Evolutionary conservation across 2,797 vertebrate genomes (phyloP), one percentile per base, ranked within the genome.

Genomic region (Clarias pachynema): DNA sequence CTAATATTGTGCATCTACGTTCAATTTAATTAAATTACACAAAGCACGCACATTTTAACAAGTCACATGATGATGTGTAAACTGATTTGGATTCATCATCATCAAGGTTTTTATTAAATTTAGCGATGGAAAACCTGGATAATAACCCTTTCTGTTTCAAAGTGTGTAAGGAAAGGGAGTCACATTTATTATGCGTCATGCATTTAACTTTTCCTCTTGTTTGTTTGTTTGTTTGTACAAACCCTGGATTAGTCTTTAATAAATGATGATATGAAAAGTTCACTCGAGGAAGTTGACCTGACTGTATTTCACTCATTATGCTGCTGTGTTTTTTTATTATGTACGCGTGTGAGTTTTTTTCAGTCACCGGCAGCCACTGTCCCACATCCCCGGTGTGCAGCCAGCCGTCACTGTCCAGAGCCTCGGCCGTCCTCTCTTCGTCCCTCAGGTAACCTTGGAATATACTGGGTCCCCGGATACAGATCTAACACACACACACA

Each of bases 351-450:
- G 57, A 20, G 16, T 62, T 26, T 31, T 8, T 34, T 22, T 34
- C 26, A 2, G 92, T 93, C 90, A 96, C 95, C 22, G 93, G 93
- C 77, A 96, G 94, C 95, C 95, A 95, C 89, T 95, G 94, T 84
- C 95, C 95, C 78, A 96, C 95, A 0, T 96, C 95, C 2, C 95
- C 95, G 0, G 92, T 95, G 91, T 96, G 95, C 79, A 96, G 93
- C 95, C 95, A 96, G 83, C 95, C 95, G 0, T 95, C 93, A 0
- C 89, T 60, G 89, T 95, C 94, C 93, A 96, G 85, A 22, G 95
- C 93, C 70, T 96, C 94, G 0, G 93, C 91, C 0, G 95, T 96
- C 87, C 83, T 93, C 22, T 94, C 93, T 4, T 93, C 90, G 84
- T 96, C 95, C 62, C 66, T 94, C 85, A 96, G 92, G 87, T 96